phyloP scores from a whole-genome alignment of 1,140 invertebrate genomes.

The Phortica variegata region DNA sequence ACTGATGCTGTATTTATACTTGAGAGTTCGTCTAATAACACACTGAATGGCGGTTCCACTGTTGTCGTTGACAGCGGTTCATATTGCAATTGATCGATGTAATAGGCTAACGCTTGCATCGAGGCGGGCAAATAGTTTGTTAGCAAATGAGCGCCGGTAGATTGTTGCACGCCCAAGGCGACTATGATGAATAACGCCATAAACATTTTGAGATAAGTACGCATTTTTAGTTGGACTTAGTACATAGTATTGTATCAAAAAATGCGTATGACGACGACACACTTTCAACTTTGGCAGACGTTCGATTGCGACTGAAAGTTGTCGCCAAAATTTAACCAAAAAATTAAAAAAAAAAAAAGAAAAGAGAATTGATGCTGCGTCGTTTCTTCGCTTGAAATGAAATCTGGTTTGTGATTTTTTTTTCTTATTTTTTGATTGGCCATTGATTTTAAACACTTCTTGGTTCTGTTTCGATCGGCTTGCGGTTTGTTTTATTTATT shows the following conservation, averaged over 20 bases:
- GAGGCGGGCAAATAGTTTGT: conserved; percentile 48
- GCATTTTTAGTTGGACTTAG: too few species aligned
- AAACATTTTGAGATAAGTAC: conserved; percentile 13
- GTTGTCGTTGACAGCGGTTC: conserved; percentile 49
- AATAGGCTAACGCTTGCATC: conserved; percentile 56
- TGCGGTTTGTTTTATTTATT: too few species aligned
- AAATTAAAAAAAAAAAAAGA: conserved; percentile 8
- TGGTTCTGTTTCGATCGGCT: too few species aligned
- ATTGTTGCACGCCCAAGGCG: conserved; percentile 15
- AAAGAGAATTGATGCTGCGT: too few species aligned
- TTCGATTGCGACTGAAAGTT: too few species aligned
- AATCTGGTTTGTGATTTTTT: too few species aligned
- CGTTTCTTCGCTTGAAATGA: too few species aligned
- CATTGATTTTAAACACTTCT: too few species aligned
- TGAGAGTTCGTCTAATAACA: conserved; percentile 12
- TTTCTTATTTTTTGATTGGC: too few species aligned
- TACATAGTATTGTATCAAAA: too few species aligned
- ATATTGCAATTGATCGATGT: conserved; percentile 55
- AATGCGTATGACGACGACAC: conserved; percentile 29
- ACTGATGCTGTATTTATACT: conserved; percentile 12
- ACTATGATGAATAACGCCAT: conserved; percentile 15
- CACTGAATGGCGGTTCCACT: conserved; percentile 42
- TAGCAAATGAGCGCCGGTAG: conserved; percentile 29
- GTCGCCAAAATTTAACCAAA: conserved; percentile 1
- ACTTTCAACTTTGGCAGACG: background rate